Evolutionary conservation across 2,113 vertebrate genomes (phyloP).

Genomic region (Neogobius melanostomus): DNA sequence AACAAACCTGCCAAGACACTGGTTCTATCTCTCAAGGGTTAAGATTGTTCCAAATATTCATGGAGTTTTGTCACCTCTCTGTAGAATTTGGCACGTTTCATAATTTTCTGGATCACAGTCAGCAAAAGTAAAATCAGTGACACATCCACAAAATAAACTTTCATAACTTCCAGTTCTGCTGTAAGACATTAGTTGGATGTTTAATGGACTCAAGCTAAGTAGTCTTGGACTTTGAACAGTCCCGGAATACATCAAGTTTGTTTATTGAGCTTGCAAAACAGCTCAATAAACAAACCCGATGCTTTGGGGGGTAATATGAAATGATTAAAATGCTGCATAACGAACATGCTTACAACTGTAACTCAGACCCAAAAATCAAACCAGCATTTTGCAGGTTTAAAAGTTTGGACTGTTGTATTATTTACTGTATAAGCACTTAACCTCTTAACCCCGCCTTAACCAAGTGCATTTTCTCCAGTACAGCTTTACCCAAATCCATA

Average conservation of each 20-base stretch:
- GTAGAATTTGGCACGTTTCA: too few species aligned
- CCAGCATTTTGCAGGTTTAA: conserved; percentile 23
- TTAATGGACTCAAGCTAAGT: conserved; percentile 6
- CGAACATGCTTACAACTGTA: conserved; percentile 31
- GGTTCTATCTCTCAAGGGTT: too few species aligned
- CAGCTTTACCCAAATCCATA: too few species aligned
- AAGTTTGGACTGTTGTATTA: not conserved
- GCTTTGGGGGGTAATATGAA: not conserved
- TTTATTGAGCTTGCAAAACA: conserved; percentile 33
- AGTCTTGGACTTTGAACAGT: conserved; percentile 1
- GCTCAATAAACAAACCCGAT: too few species aligned
- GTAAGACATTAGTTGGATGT: not conserved
- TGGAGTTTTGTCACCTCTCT: too few species aligned
- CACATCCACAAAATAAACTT: conserved; percentile 12
- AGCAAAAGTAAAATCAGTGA: not conserved
- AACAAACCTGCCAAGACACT: too few species aligned
- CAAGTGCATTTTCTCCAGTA: too few species aligned
- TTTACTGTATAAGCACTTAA: too few species aligned
- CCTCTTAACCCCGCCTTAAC: too few species aligned
- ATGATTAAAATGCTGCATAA: conserved; percentile 20
- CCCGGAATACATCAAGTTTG: conserved; percentile 10
- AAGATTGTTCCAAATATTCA: too few species aligned
- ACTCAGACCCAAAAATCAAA: not conserved
- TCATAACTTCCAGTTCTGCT: conserved; percentile 11
- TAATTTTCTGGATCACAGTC: not conserved